These are phyloP conservation scores for Bufotes viridis DNA, from an alignment of 2,797 vertebrate genomes.

Conservation along the genomic window DNA sequence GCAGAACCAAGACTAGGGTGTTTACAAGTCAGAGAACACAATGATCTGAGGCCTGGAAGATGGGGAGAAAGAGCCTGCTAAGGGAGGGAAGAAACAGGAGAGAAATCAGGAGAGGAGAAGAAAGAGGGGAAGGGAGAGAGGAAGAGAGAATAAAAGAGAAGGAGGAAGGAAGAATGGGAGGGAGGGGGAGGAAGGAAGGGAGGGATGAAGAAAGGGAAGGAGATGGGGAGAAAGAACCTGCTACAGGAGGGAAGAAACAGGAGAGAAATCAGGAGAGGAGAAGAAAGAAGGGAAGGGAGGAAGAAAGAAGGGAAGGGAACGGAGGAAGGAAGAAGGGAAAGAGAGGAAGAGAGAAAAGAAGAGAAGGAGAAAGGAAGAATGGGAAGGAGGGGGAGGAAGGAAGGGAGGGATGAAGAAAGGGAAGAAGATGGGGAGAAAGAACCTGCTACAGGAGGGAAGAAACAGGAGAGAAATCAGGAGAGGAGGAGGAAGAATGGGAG, in stretches of 20 bases:
- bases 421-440: neutral
- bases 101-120: neutral
- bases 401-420: neutral
- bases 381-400: neutral
- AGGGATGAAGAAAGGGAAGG: too few species aligned
- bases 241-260: neutral
- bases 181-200: neutral
- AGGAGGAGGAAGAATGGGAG: neutral
- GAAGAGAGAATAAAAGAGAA: neutral
- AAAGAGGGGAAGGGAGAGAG: neutral
- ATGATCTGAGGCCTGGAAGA: neutral
- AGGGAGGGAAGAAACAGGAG: too few species aligned
- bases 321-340: neutral
- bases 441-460: neutral
- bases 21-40: conserved; percentile 12
- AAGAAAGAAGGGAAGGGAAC: too few species aligned
- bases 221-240: neutral
- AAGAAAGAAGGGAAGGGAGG: neutral
- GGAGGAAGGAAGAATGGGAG: neutral
- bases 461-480: neutral
- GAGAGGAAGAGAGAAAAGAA: neutral
- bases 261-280: neutral
- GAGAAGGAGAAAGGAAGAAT: too few species aligned
- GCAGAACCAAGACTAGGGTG: neutral
- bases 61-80: neutral